Base-by-base conservation (phyloP, 2,113 vertebrate genomes). In the Octodon degus region DNA sequence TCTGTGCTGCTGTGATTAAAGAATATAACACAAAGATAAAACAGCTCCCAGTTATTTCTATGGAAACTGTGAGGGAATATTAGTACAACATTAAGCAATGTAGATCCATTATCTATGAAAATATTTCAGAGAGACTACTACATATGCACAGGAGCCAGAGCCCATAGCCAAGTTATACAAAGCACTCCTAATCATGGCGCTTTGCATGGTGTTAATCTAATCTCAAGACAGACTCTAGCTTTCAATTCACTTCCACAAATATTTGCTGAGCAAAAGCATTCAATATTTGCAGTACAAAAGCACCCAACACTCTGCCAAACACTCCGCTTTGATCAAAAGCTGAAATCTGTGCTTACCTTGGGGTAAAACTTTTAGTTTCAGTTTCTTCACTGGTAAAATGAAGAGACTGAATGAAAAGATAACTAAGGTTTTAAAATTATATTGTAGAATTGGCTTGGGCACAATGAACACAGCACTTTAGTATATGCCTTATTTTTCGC, bases 161-260 rank as follows among this genome's bases (percentile, higher is more conserved):
- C 76, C 14, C 7, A 34, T 34, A 17, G n/a, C 30, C 30, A 90
- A 53, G 2, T 50, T 77, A 20, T 88, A 50, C 11, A 86, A 77
- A 92, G 50, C 25, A 85, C 81, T 79, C 87, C 62, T 84, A 58
- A 72, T 37, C 3, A 16, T 62, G 32, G 58, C 32, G 30, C 63
- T 94, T 90, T 90, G 19, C 16, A 10, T 55, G 47, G 68, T 25
- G 11, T 60, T 86, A 92, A 85, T 95, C 63, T 95, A 87, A 92
- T 97, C 95, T 93, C 70, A 92, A 90, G 80, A 74, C 93, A 90
- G 70, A 95, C 14, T 94, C 74, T 11, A 27, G 70, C 37, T 95
- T 97, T 93, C 86, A 84, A 34, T 94, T 98, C 74, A 92, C 82
- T 92, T 91, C 53, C 6, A 70, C 81, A 96, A 96, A 97, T 96